Conservation (phyloP, 1,140 invertebrate genomes). For the Scylla paramamosain region DNA sequence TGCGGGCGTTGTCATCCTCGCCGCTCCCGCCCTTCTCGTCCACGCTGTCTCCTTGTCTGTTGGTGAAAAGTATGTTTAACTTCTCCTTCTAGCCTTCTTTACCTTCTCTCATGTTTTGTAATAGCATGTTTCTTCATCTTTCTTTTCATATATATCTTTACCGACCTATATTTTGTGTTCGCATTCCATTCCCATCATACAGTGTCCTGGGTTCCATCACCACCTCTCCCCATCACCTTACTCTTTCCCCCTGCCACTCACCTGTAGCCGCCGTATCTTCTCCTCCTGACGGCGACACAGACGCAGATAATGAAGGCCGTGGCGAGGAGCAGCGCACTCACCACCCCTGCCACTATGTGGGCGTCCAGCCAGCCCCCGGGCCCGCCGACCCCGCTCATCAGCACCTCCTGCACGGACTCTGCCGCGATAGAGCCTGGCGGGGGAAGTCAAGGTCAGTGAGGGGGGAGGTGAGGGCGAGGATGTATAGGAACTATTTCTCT, state of each 20-base stretch:
- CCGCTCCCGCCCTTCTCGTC: constrained; percentile 59
- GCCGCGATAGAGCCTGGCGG: constrained; percentile 56
- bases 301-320: constrained; percentile 74
- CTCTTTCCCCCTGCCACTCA: constrained; percentile 5
- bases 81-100: background rate
- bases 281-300: constrained; percentile 68
- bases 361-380: constrained; percentile 71
- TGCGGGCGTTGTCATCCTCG: constrained; percentile 66
- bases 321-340: constrained; percentile 75
- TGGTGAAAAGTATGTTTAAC: background rate
- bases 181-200: no score
- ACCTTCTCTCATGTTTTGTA: background rate
- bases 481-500: background rate
- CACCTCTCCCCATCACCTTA: no score
- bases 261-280: constrained; percentile 67
- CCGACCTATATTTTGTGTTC: background rate
- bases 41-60: constrained; percentile 67
- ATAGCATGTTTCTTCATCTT: background rate
- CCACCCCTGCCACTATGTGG: constrained; percentile 74
- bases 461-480: background rate
- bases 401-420: constrained; percentile 74
- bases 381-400: constrained; percentile 10
- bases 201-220: no score
- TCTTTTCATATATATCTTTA: background rate
- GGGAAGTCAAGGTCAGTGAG: background rate